Evolutionary conservation across 1,140 invertebrate species (phyloP).

Genomic region (Orchestia grillus): DNA sequence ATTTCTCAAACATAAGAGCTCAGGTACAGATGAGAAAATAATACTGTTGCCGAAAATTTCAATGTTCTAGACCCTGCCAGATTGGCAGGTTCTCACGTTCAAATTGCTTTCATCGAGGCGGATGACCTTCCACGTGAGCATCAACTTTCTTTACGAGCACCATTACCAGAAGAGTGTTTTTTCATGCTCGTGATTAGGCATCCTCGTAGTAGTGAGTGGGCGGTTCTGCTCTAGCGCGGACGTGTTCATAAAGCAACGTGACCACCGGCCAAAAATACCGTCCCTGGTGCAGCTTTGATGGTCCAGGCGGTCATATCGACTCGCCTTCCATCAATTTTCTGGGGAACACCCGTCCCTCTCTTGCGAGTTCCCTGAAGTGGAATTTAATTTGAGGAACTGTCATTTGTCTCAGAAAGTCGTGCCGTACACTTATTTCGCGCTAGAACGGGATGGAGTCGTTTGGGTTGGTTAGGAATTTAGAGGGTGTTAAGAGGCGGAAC

Average conservation of each 20-base stretch:
- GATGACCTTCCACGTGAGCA: not conserved
- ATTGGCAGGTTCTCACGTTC: not conserved
- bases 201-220: not conserved
- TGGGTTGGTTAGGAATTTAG: not conserved
- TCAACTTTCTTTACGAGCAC: not conserved
- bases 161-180: not conserved
- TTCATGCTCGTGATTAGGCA: not conserved
- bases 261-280: not conserved
- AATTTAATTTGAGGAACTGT: not conserved
- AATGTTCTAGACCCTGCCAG: too few species aligned
- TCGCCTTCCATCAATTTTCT: not conserved
- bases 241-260: not conserved
- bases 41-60: not conserved
- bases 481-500: not conserved
- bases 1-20: not conserved
- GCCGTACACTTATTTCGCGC: not conserved
- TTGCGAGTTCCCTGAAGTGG: not conserved
- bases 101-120: not conserved
- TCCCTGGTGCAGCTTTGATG: not conserved
- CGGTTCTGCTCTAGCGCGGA: not conserved
- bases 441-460: not conserved
- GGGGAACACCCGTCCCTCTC: not conserved
- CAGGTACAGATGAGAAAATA: not conserved
- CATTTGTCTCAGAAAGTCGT: not conserved
- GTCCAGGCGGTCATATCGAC: not conserved